Base-by-base conservation (phyloP, 2,888 invertebrate genomes). In the Drosophila tripunctata region DNA sequence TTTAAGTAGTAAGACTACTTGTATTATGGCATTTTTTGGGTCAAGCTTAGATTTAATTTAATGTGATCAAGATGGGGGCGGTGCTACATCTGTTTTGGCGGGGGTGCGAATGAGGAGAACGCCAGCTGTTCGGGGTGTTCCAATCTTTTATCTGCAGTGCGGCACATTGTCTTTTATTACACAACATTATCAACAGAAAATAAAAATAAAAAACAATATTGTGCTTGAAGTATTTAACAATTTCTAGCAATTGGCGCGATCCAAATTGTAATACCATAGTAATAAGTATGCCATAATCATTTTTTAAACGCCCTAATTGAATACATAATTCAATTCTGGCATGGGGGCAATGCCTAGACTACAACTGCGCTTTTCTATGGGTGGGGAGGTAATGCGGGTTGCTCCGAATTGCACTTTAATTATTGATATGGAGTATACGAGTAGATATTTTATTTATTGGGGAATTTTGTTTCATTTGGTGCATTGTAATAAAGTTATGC, bases 11-110 rank as follows among this genome's bases (percentile, higher is more conserved):
- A 5, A 17, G 24, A 36, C 36, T 36, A 36, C 15, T 22, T 4
- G 22, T 47, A 48, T 48, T 21, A 38, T 41, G 51, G 57, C 57
- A 45, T 31, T 66, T 77, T 83, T 82, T 86, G 84, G 79, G 79
- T 80, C 87, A 80, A 80, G 79, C 79, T 83, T 86, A 83, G 80
- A 86, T 83, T 83, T 80, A 83, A 80, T 86, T 72, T 83, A 65
- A 61, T 63, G 62, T 60, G 52, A 57, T 58, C 44, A 54, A 54
- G 50, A 27, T 27, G 27, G 10, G 10, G 41, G 44, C 12, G 40
- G 7, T 4, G n/a, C n/a, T n/a, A n/a, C n/a, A n/a, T n/a, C n/a
- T n/a, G n/a, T n/a, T n/a, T 1, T 2, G 15, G 38, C n/a, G 51
- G 27, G 15, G 43, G 31, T 10, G 33, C 15, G 14, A 4, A 31